Conservation (phyloP, 2,797 vertebrate genomes). For the Pelochelys cantorii region DNA sequence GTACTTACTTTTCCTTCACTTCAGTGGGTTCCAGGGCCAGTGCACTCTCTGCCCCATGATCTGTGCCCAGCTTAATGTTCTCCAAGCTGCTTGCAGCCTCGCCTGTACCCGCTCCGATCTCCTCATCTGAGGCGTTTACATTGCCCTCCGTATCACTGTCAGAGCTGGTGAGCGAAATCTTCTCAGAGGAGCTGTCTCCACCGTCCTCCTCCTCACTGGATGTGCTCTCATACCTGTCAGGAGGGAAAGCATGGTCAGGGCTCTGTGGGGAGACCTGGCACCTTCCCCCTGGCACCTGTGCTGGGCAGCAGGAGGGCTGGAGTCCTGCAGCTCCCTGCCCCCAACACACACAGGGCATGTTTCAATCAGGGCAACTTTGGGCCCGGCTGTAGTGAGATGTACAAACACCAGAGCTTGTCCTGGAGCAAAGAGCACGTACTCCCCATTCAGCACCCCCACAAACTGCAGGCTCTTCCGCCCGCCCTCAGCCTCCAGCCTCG, state of each 20-base stretch:
- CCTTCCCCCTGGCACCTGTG: not conserved
- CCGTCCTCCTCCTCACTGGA: conserved; percentile 91
- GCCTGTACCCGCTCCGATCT: conserved; percentile 79
- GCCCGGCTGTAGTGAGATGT: not conserved
- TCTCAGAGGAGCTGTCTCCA: conserved; percentile 83
- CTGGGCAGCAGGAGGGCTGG: not conserved
- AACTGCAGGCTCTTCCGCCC: conserved; percentile 96
- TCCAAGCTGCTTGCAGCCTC: conserved; percentile 80
- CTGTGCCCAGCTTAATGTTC: conserved; percentile 31
- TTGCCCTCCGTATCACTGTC: conserved; percentile 83
- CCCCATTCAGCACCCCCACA: conserved; percentile 94
- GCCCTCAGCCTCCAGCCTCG: conserved; percentile 74
- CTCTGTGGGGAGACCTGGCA: not conserved
- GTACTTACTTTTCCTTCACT: conserved; percentile 89
- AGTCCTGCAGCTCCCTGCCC: not conserved
- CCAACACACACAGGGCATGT: not conserved
- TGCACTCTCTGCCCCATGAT: not conserved
- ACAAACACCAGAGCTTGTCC: no score
- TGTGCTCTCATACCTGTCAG: conserved; percentile 91
- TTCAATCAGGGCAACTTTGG: not conserved
- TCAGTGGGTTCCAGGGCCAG: conserved; percentile 5
- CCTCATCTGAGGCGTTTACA: conserved; percentile 89
- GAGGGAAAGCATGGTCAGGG: not conserved
- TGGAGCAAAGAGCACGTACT: conserved; percentile 81
- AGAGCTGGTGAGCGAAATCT: conserved; percentile 81